Percentiles rank a stretch among this genome's conserved stretches.
Conservation (phyloP, 2,113 vertebrate species). For the pig (Sus scrofa) region DNA sequence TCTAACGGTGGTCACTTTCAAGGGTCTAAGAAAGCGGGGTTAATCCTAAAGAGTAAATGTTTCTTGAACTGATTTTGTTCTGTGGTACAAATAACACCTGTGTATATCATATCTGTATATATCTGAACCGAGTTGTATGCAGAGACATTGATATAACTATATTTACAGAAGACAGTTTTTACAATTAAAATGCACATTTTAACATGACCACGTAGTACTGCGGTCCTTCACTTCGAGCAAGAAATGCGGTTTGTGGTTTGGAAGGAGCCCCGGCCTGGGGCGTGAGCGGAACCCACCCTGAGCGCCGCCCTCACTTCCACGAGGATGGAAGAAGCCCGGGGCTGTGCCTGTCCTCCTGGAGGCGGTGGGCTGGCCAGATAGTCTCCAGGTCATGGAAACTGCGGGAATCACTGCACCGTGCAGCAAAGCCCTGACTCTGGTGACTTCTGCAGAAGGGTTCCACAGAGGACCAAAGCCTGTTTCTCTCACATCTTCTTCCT, state of each 20-base stretch:
- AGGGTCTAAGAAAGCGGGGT: slow-evolving; percentile 29
- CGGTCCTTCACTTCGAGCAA: background rate
- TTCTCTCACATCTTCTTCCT: background rate
- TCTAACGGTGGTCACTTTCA: background rate
- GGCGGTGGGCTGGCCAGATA: background rate
- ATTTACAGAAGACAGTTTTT: slow-evolving; percentile 87
- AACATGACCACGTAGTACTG: slow-evolving; percentile 72
- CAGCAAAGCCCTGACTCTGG: background rate
- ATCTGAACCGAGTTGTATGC: slow-evolving; percentile 77
- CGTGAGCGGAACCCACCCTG: accelerated
- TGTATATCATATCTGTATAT: slow-evolving; percentile 67
- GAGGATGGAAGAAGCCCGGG: accelerated
- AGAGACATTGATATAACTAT: slow-evolving; percentile 79
- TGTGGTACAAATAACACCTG: slow-evolving; percentile 43
- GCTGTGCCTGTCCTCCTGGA: background rate
- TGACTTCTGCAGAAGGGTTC: background rate
- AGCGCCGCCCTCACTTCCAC: background rate
- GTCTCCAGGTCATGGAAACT: background rate
- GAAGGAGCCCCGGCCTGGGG: background rate
- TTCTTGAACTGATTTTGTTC: slow-evolving; percentile 22
- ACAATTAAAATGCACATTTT: slow-evolving; percentile 89
- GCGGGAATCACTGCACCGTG: background rate
- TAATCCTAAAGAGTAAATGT: background rate
- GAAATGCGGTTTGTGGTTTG: background rate
- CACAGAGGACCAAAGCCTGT: background rate